These are phyloP conservation scores for Capitulum mitella DNA, from an alignment of 2,888 invertebrate genomes.

Conservation along the genomic window DNA sequence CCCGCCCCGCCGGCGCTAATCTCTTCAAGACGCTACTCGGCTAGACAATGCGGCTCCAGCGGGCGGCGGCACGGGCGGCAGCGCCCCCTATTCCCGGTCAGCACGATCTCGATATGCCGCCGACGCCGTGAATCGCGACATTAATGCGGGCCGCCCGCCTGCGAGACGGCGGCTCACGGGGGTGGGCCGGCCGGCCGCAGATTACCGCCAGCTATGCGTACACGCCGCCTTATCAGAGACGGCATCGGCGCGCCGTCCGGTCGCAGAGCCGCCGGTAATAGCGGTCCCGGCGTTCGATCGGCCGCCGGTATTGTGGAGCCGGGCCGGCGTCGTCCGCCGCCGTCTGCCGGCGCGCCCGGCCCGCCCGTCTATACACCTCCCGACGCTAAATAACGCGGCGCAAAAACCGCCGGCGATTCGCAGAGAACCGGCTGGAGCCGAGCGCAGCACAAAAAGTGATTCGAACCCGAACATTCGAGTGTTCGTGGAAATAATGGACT, in stretches of 20 bases:
- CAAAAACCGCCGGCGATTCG: background rate
- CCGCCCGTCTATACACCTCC: background rate
- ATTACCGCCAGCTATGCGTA: background rate
- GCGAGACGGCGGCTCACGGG: background rate
- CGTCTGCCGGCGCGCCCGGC: too few relatives aligned
- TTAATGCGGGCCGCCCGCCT: background rate
- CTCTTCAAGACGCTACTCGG: constrained; percentile 5
- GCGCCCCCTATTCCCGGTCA: background rate
- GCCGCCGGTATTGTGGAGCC: too few relatives aligned
- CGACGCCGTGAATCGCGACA: background rate
- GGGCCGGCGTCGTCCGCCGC: too few relatives aligned
- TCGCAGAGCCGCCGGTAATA: too few relatives aligned
- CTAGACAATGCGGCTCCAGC: background rate
- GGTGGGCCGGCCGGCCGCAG: background rate
- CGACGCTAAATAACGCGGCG: background rate
- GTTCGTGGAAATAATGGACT: constrained; percentile 5
- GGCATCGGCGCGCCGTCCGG: background rate
- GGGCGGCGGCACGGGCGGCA: background rate
- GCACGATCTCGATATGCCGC: background rate
- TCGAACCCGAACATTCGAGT: background rate
- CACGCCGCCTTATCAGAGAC: background rate
- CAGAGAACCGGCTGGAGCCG: background rate
- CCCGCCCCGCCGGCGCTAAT: background rate
- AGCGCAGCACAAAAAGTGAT: background rate
- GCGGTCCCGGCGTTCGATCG: too few relatives aligned